These are phyloP conservation scores for Sandelia bainsii DNA, from an alignment of 2,797 vertebrate species.

Conservation along the genomic window DNA sequence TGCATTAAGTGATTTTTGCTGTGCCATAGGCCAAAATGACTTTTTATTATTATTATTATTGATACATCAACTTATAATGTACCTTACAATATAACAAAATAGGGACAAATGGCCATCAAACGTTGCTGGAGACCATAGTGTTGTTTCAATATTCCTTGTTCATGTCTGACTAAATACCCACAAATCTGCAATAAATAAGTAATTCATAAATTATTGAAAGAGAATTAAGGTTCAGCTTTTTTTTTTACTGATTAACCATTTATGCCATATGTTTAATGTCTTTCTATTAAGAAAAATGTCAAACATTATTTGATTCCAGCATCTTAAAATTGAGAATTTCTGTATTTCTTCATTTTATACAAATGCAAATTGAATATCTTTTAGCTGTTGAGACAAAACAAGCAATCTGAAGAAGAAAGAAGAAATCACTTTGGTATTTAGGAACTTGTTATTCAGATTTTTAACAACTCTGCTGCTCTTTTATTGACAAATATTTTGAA, in stretches of 20 bases:
- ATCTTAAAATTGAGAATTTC: neutral
- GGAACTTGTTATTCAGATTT: neutral
- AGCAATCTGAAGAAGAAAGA: neutral
- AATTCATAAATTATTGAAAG: no score
- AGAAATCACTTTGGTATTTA: neutral
- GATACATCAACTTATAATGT: no score
- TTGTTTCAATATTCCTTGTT: neutral
- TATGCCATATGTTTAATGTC: no score
- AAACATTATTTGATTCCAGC: neutral
- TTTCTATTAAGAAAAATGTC: neutral
- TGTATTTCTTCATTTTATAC: neutral
- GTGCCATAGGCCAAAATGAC: neutral
- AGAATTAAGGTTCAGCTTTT: no score
- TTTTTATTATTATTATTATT: no score
- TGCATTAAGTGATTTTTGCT: neutral
- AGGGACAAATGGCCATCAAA: neutral
- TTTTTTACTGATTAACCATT: no score
- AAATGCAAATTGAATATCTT: neutral
- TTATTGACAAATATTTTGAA: neutral
- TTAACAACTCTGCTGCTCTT: fast-evolving
- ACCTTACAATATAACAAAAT: neutral
- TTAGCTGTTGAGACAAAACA: neutral
- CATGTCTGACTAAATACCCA: neutral
- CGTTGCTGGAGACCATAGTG: neutral
- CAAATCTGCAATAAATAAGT: no score